Evolutionary conservation across 2,113 vertebrate species (phyloP).

Genomic region (Embiotoca jacksoni): DNA sequence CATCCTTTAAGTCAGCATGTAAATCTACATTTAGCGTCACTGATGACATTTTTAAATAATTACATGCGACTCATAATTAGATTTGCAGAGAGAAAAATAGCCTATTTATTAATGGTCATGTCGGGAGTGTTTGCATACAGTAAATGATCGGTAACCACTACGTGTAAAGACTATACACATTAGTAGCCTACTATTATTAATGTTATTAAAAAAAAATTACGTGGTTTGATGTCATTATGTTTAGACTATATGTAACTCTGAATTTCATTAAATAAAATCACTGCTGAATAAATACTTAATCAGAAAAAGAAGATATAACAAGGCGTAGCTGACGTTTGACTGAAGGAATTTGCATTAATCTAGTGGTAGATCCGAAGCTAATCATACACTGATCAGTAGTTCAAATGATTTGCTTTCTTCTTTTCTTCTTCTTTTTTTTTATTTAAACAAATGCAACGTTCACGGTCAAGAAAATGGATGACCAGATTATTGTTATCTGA

Average conservation of each 20-base stretch:
- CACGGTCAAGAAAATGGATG: conserved; percentile 48
- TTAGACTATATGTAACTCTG: background rate
- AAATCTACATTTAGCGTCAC: too few species aligned
- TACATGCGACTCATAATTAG: background rate
- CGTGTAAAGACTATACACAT: too few species aligned
- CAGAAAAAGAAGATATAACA: background rate
- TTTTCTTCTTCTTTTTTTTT: conserved; percentile 14
- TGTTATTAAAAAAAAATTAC: background rate
- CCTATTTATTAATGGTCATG: background rate
- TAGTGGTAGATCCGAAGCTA: conserved; percentile 17
- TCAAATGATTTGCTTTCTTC: conserved; percentile 40
- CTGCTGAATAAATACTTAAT: conserved; percentile 13
- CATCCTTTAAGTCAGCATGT: too few species aligned
- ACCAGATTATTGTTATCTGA: conserved; percentile 36
- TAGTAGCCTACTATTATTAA: too few species aligned
- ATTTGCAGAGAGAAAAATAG: background rate
- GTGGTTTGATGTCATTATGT: conserved; percentile 2
- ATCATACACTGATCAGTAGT: conserved; percentile 11
- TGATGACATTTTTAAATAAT: background rate
- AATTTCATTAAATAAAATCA: background rate
- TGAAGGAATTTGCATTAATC: conserved; percentile 45
- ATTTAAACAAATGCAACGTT: conserved; percentile 39
- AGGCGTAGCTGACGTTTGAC: conserved; percentile 7
- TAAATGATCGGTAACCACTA: background rate
- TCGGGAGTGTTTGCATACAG: conserved; percentile 1